Base-by-base conservation (phyloP, 2,888 invertebrate genomes). In the Choristoneura rosaceana region DNA sequence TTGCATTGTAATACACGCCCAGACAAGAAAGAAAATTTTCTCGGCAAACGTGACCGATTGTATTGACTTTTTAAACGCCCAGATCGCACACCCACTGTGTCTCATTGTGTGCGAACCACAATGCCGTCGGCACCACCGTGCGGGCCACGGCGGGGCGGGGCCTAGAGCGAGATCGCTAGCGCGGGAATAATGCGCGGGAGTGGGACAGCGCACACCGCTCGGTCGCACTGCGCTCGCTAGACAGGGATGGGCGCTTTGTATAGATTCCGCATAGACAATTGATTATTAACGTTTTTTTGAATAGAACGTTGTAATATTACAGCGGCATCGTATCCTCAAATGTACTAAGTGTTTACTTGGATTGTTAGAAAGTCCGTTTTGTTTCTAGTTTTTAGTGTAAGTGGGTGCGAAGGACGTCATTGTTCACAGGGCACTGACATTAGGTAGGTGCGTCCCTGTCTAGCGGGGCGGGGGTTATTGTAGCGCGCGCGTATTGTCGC, bases 61-160 rank as follows among this genome's bases (percentile, higher is more conserved):
- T 93, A 93, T 93, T 92, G 93, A 94, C 93, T 93, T 94, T 93
- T 93, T 91, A 91, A 92, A 93, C 93, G 93, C 93, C 93, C 92
- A 90, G 86, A 83, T 82, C 88, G 82, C 88, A 92, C 93, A 87
- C 89, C 93, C 93, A 93, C 92, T 91, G 89, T 91, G 89, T 78
- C 77, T 79, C 87, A 87, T 90, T 91, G 90, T 93, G 93, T 93
- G 93, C 91, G 89, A 87, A 75, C 85, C 87, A 92, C 92, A 92
- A 91, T 92, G 89, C 89, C 84, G 81, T 43, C 78, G 73, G 76
- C 81, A 88, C 91, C 92, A 90, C 92, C 87, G 87, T 85, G 85
- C 84, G 78, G 82, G 78, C 79, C 76, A 81, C 85, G 88, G 86
- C 86, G 87, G 93, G 94, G 94, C 94, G 94, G 93, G 84, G 93